Evolutionary conservation across 2,888 invertebrate species (phyloP), one percentile per base, ranked within the genome.

Genomic region (Pseudococcus longispinus): DNA sequence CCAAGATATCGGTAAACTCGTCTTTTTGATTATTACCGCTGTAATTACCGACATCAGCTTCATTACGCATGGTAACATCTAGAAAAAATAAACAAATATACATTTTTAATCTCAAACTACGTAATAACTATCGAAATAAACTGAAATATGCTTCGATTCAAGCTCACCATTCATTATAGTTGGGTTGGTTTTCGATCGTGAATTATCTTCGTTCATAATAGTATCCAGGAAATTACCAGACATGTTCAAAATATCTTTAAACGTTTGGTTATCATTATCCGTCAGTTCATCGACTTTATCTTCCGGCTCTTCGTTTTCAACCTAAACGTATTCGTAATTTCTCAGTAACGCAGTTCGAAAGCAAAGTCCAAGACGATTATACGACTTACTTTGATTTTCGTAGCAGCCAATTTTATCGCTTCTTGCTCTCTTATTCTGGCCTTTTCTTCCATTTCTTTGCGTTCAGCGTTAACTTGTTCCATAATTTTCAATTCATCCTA

Each of bases 401-500:
- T 82, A 1, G 51, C 80, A 26, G 46, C 80, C 23, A 86, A 2
- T 86, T 85, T 74, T 26, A 74, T 87, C 89, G 89, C 51, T 89
- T 88, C 88, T 60, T 88, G 87, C 42, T 77, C 65, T 83, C 84
- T 86, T 82, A 65, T 88, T 83, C 88, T 88, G 0, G 83, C 60
- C 65, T 80, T 42, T 23, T 88, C 88, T 74, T 89, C 88, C 85
- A 88, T 88, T 87, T 89, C 88, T 87, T 88, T 92, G 5, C 93
- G 93, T 90, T 94, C 95, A 0, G 93, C 93, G 89, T 93, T 94
- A 44, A 95, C 91, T 15, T 94, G 93, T 88, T 94, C 93, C 84
- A 95, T 93, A 8, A 94, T 92, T 89, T 94, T 94, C 26, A 94
- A 89, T 91, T 95, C 95, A 89, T 95, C 96, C 92, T 94, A 91